These are phyloP conservation scores for Phoxinus dragarum DNA, from an alignment of 2,797 vertebrate genomes.

Conservation along the genomic window DNA sequence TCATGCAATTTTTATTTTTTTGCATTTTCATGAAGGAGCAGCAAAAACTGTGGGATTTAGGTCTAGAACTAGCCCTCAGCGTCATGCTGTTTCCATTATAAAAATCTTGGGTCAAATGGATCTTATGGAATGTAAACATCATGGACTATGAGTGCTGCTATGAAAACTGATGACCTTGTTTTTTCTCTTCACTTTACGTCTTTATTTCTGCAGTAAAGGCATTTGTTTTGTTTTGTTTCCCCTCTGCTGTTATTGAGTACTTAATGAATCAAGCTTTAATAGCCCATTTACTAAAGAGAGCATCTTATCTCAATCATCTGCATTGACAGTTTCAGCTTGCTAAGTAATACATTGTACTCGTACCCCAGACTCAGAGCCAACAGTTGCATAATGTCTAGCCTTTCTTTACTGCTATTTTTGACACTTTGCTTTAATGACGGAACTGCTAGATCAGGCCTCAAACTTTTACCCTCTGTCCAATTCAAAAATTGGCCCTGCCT, in stretches of 20 bases:
- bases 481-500: background rate
- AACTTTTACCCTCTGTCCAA: background rate
- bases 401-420: conserved; percentile 8
- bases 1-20: conserved; percentile 50
- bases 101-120: conserved; percentile 69
- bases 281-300: conserved; percentile 9
- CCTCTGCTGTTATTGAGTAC: conserved; percentile 19
- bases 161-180: conserved; percentile 2
- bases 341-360: background rate
- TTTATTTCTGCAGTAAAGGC: conserved; percentile 12
- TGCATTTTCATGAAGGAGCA: conserved; percentile 37
- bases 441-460: conserved; percentile 24
- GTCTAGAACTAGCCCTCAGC: conserved; percentile 15
- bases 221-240: background rate
- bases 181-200: conserved; percentile 4
- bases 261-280: conserved; percentile 20
- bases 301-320: background rate
- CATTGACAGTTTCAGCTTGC: background rate
- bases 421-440: conserved; percentile 16
- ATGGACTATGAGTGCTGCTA: conserved; percentile 38
- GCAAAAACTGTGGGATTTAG: conserved; percentile 31
- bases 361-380: background rate
- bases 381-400: conserved; percentile 18
- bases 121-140: conserved; percentile 66
- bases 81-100: background rate